phyloP scores from a whole-genome alignment of 1,140 invertebrate species.

The Magallana gigas region DNA sequence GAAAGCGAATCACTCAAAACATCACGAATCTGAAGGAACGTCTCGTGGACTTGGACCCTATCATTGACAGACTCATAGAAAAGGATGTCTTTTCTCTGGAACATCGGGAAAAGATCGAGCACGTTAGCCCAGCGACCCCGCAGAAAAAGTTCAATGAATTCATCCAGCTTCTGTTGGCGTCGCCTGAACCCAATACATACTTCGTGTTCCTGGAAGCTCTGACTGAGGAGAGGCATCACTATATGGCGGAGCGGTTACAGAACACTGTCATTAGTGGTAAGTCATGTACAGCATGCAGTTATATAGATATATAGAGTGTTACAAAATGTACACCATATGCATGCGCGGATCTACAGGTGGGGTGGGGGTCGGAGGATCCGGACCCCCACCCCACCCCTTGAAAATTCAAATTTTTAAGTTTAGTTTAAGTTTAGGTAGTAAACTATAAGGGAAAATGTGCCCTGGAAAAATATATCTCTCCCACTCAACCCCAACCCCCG shows the following conservation, averaged over 20 bases:
- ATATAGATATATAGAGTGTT: neutral
- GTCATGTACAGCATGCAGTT: neutral
- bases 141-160: slow-evolving; percentile 59
- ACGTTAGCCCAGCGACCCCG: slow-evolving; percentile 39
- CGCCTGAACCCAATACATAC: slow-evolving; percentile 47
- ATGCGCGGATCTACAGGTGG: no score
- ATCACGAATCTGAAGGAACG: slow-evolving; percentile 56
- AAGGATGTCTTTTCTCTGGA: slow-evolving; percentile 50
- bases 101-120: slow-evolving; percentile 48
- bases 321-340: neutral
- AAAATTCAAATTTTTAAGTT: no score
- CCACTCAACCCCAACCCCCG: no score
- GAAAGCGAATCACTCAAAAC: slow-evolving; percentile 56
- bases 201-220: slow-evolving; percentile 54
- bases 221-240: slow-evolving; percentile 47
- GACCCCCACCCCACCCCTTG: no score
- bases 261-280: slow-evolving; percentile 45
- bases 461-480: no score
- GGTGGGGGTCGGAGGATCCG: no score
- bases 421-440: no score
- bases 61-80: slow-evolving; percentile 53
- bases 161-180: slow-evolving; percentile 50
- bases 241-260: slow-evolving; percentile 54
- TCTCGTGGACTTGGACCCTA: slow-evolving; percentile 54
- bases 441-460: no score